phyloP scores from a whole-genome alignment of 1,140 invertebrate genomes.

The Drosophila guanche region DNA sequence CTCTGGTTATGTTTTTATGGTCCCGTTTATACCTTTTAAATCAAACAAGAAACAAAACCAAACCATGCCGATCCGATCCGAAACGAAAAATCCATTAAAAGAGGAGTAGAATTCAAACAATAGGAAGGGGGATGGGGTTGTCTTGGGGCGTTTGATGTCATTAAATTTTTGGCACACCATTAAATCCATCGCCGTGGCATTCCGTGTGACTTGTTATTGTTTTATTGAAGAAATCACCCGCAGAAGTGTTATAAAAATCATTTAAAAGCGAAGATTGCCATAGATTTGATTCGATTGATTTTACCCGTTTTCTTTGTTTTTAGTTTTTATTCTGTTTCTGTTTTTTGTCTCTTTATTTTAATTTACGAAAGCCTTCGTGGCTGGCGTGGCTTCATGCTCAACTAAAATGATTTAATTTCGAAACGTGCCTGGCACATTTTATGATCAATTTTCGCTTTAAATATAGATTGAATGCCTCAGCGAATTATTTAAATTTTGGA shows the following conservation, averaged over 20 bases:
- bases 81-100: conserved; percentile 67
- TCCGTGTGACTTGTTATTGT: conserved; percentile 18
- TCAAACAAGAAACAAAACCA: conserved; percentile 42
- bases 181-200: conserved; percentile 37
- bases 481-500: conserved; percentile 39
- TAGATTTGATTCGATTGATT: conserved; percentile 41
- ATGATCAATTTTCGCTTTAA: conserved; percentile 72
- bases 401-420: conserved; percentile 83
- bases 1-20: conserved; percentile 47
- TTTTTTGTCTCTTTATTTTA: conserved; percentile 12
- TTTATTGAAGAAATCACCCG: conserved; percentile 37
- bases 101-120: conserved; percentile 57
- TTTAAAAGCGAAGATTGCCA: conserved; percentile 68
- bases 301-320: conserved; percentile 8
- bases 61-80: not conserved
- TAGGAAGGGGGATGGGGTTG: conserved; percentile 36
- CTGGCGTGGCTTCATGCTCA: conserved; percentile 37
- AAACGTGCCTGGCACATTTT: conserved; percentile 77
- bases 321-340: conserved; percentile 13
- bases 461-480: conserved; percentile 52
- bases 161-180: conserved; percentile 79
- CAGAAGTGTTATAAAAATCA: conserved; percentile 78
- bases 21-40: conserved; percentile 66
- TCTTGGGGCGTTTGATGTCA: conserved; percentile 37
- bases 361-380: conserved; percentile 24